Percentiles rank a stretch among this genome's conserved stretches.
These are phyloP conservation scores for Distichodus sexfasciatus DNA, from an alignment of 2,797 vertebrate genomes.

Conservation along the genomic window DNA sequence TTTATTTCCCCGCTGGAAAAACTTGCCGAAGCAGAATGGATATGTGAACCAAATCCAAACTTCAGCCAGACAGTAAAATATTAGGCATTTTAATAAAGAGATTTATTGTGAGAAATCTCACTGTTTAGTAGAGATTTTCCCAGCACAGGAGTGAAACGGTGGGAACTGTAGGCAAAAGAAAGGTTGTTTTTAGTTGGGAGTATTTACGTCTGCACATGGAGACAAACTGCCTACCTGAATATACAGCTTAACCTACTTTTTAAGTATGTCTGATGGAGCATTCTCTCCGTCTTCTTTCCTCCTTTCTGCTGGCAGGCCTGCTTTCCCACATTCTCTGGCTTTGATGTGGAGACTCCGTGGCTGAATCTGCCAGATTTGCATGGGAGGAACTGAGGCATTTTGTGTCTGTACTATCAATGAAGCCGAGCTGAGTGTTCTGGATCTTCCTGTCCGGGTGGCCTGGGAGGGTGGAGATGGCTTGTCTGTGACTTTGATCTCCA, in stretches of 20 bases:
- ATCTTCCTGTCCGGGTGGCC: conserved; percentile 14
- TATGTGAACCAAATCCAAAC: conserved; percentile 1
- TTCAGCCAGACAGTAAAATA: conserved; percentile 14
- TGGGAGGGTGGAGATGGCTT: not conserved
- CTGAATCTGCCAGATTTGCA: conserved; percentile 37
- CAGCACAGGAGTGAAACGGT: not conserved
- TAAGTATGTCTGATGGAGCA: not conserved
- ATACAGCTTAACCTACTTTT: not conserved
- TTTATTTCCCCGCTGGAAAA: not conserved
- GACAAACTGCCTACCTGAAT: conserved; percentile 9
- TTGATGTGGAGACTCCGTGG: conserved; percentile 24
- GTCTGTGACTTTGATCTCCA: conserved; percentile 1
- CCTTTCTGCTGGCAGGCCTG: not conserved
- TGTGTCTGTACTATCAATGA: conserved; percentile 24
- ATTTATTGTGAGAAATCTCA: conserved; percentile 28
- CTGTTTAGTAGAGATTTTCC: not conserved
- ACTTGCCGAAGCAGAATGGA: not conserved
- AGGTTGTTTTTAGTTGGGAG: not conserved
- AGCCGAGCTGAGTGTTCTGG: conserved; percentile 27
- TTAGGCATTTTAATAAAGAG: conserved; percentile 4
- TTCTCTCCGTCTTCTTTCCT: not conserved
- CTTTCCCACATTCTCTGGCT: conserved; percentile 23
- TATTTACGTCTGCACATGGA: not conserved
- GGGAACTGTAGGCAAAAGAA: not conserved
- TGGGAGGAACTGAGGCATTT: conserved; percentile 29